A percentile compares a stretch with the other conserved stretches of the same genome.
These are phyloP conservation scores for Meandrina meandrites DNA, from an alignment of 92 coral and sea anemone genomes.

Conservation along the genomic window DNA sequence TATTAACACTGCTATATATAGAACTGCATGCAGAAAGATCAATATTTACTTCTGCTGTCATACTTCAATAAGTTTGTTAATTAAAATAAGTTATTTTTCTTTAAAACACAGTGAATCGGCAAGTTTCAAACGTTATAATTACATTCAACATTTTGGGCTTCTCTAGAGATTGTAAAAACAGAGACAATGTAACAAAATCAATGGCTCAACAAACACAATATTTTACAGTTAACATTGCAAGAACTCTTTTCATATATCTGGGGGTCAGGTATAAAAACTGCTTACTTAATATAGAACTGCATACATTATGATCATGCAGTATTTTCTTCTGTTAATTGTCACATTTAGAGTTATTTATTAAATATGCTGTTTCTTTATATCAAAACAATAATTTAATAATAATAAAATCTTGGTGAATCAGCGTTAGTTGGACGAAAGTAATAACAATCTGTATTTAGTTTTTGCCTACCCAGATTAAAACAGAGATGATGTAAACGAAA, in stretches of 20 bases:
- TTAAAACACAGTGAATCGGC: conserved; percentile 17
- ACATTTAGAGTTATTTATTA: background rate
- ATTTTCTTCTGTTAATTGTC: background rate
- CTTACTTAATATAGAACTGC: too few species aligned
- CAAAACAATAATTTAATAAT: background rate
- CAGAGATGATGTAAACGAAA: background rate
- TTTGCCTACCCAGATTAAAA: background rate
- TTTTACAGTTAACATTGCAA: too few species aligned
- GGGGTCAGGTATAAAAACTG: too few species aligned
- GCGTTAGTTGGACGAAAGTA: background rate
- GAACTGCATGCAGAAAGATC: background rate
- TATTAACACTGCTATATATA: background rate
- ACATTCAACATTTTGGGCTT: background rate
- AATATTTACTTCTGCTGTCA: background rate
- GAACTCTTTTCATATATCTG: too few species aligned
- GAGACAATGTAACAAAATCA: background rate
- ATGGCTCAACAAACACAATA: background rate
- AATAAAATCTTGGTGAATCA: background rate
- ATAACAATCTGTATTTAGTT: background rate
- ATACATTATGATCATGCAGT: too few species aligned
- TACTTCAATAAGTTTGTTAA: background rate
- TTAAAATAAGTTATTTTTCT: too few species aligned
- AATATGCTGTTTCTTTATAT: background rate
- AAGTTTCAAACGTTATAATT: background rate
- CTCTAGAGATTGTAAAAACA: background rate